phyloP scores from a whole-genome alignment of 2,888 invertebrate species.

The Noctua janthina region DNA sequence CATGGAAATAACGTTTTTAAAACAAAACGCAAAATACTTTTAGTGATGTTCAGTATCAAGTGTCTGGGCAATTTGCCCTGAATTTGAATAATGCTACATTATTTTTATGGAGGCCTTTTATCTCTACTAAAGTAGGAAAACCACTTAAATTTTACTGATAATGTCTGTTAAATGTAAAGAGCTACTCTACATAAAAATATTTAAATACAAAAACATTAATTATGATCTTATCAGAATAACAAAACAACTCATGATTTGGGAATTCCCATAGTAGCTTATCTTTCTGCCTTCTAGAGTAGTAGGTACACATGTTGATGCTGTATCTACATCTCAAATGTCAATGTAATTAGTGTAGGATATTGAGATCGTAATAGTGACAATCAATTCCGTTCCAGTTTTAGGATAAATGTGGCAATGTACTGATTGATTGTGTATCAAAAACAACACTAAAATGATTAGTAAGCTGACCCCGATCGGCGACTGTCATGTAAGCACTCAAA shows the following conservation, averaged over 20 bases:
- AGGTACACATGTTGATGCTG: background rate
- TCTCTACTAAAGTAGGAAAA: conserved; percentile 39
- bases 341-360: conserved; percentile 39
- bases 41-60: background rate
- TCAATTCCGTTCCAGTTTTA: conserved; percentile 69
- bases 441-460: conserved; percentile 81
- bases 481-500: conserved; percentile 83
- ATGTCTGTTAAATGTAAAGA: conserved; percentile 11
- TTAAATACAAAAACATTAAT: conserved; percentile 33
- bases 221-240: conserved; percentile 29
- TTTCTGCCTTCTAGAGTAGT: conserved; percentile 13
- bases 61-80: conserved; percentile 10
- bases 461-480: conserved; percentile 83
- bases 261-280: conserved; percentile 35
- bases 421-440: conserved; percentile 80
- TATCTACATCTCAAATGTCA: conserved; percentile 8
- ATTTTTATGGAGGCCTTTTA: conserved; percentile 28
- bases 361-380: conserved; percentile 42
- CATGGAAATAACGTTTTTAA: conserved; percentile 3
- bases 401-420: conserved; percentile 78
- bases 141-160: conserved; percentile 47
- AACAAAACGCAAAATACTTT: background rate
- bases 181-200: conserved; percentile 35
- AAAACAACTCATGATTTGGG: conserved; percentile 39
- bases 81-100: conserved; percentile 24